A percentile compares a stretch with the other conserved stretches of the same genome.
These are phyloP conservation scores for Rhimphoctona megacephalus DNA, from an alignment of 2,888 invertebrate genomes.

Conservation along the genomic window DNA sequence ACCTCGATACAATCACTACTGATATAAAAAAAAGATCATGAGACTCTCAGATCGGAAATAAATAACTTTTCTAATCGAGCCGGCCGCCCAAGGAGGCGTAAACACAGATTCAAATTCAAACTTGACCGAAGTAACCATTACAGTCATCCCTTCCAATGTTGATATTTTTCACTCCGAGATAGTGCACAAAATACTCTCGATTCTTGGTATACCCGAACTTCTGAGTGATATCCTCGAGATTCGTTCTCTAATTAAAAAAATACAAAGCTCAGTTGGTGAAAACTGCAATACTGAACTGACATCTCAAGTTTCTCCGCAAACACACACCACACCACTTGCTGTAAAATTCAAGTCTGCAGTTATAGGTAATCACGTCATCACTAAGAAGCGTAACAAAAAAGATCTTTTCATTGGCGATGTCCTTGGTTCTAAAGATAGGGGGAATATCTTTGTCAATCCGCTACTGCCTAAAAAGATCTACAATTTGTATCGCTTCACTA, in stretches of 20 bases:
- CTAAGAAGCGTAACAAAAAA: not conserved
- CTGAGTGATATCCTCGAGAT: not conserved
- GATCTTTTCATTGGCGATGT: not conserved
- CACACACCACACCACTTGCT: not conserved
- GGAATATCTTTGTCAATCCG: not conserved
- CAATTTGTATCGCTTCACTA: not conserved
- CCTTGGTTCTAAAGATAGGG: not conserved
- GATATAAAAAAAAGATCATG: not conserved
- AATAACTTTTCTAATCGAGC: not conserved
- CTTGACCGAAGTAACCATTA: not conserved
- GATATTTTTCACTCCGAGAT: not conserved
- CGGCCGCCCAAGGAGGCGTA: not conserved
- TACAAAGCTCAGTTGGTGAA: not conserved
- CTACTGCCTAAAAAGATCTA: not conserved
- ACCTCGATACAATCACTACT: not conserved
- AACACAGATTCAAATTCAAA: not conserved
- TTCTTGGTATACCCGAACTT: not conserved
- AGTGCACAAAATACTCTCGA: not conserved
- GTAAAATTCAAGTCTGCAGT: not conserved
- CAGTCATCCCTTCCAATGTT: not conserved
- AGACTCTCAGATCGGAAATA: not conserved
- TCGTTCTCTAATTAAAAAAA: not conserved
- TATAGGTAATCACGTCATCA: not conserved
- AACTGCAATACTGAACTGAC: too few species aligned
- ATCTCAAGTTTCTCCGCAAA: not conserved